Conservation (phyloP, 2,797 vertebrate species). For the Syndactyla subalaris region DNA sequence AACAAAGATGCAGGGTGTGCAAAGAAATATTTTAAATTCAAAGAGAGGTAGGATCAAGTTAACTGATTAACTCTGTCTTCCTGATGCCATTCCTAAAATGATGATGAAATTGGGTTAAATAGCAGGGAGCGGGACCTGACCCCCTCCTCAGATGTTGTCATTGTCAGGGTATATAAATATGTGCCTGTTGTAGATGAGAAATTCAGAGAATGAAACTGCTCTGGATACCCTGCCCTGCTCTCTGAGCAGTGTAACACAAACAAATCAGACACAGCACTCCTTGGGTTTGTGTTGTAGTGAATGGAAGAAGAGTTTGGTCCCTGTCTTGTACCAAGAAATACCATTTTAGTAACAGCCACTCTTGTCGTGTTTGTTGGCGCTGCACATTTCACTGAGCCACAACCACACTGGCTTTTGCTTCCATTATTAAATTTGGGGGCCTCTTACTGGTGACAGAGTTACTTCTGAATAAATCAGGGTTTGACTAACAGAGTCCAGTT, state of each 20-base stretch:
- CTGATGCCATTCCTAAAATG: neutral
- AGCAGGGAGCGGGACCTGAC: neutral
- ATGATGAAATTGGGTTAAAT: neutral
- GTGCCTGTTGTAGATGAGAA: neutral
- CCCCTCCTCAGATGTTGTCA: neutral
- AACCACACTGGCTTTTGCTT: neutral
- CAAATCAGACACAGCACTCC: neutral
- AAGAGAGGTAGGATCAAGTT: neutral
- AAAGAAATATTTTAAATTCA: neutral
- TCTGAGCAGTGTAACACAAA: neutral
- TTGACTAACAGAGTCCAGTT: neutral
- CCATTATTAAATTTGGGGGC: neutral
- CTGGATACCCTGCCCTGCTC: neutral
- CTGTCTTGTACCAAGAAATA: neutral
- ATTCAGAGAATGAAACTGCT: neutral
- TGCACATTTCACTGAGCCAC: neutral
- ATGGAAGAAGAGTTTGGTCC: neutral
- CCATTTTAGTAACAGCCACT: fast-evolving
- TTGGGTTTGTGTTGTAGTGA: neutral
- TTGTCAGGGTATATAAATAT: neutral
- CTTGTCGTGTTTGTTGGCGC: neutral
- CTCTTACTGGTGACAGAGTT: neutral
- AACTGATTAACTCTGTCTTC: neutral
- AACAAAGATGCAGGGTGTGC: neutral
- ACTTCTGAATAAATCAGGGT: neutral